Evolutionary conservation across 2,113 vertebrate genomes (phyloP).

Genomic region (Callocephalon fimbriatum): DNA sequence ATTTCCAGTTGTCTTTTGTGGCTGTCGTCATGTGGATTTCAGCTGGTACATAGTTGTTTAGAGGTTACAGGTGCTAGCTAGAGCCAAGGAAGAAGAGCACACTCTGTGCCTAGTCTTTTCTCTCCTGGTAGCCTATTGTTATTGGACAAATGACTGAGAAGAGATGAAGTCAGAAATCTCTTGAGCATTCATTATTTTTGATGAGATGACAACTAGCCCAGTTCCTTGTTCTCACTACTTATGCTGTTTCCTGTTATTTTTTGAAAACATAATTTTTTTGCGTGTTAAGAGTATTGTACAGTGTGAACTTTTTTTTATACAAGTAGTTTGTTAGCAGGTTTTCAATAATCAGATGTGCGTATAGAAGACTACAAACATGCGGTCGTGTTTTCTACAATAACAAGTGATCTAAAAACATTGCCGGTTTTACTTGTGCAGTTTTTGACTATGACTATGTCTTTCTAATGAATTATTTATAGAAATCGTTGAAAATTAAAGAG

Average conservation of each 20-base stretch:
- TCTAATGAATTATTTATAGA: conserved; percentile 46
- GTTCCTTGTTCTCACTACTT: conserved; percentile 65
- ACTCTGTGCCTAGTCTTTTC: conserved; percentile 42
- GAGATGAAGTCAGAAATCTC: conserved; percentile 78
- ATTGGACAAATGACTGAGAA: conserved; percentile 74
- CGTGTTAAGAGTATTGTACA: conserved; percentile 58
- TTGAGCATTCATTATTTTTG: conserved; percentile 88
- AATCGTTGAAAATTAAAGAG: conserved; percentile 42
- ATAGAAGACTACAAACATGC: neutral
- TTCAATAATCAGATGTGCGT: neutral
- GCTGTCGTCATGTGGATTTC: conserved; percentile 74
- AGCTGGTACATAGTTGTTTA: conserved; percentile 75
- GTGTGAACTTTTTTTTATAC: conserved; percentile 30
- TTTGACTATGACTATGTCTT: neutral
- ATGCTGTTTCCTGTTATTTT: conserved; percentile 67
- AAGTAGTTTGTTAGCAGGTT: neutral
- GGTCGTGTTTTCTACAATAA: neutral
- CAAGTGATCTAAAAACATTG: neutral
- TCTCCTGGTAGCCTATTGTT: conserved; percentile 72
- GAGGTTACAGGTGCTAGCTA: conserved; percentile 83
- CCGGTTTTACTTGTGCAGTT: neutral
- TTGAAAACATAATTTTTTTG: conserved; percentile 53
- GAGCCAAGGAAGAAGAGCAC: conserved; percentile 56
- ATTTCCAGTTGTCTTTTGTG: conserved; percentile 79
- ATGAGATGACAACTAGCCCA: conserved; percentile 81